Conservation (phyloP, 35 echinoderm and acorn worm genomes). For the Lytechinus pictus region DNA sequence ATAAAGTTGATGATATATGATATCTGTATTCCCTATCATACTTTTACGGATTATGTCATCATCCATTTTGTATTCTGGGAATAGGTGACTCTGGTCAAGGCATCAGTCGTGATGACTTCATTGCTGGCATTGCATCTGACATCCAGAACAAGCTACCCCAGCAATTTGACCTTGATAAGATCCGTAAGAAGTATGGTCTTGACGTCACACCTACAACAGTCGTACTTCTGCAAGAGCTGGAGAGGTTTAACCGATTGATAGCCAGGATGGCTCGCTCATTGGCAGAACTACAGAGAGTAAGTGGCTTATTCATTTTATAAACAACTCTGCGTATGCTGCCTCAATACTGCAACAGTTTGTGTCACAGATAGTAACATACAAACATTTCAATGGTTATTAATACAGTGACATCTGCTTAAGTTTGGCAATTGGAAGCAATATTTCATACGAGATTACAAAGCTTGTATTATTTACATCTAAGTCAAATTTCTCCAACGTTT, state of each 20-base stretch:
- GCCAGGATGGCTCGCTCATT: slow-evolving; percentile 87
- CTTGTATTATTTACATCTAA: too few species aligned
- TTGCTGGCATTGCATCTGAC: slow-evolving; percentile 95
- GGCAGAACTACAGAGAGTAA: slow-evolving; percentile 91
- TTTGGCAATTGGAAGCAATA: too few species aligned
- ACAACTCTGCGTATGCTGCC: too few species aligned
- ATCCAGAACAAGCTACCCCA: slow-evolving; percentile 93
- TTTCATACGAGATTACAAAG: too few species aligned
- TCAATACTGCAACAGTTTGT: too few species aligned
- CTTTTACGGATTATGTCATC: too few species aligned
- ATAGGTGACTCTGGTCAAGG: slow-evolving; percentile 92
- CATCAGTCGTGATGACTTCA: slow-evolving; percentile 98
- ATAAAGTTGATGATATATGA: too few species aligned
- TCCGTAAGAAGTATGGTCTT: slow-evolving; percentile 88
- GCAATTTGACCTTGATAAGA: slow-evolving; percentile 99
- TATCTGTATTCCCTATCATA: too few species aligned
- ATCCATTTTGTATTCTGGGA: background rate
- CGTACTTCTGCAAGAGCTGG: slow-evolving; percentile 93
- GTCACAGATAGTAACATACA: too few species aligned
- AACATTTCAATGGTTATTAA: too few species aligned
- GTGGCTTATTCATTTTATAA: background rate
- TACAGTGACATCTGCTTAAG: too few species aligned
- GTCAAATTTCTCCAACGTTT: too few species aligned
- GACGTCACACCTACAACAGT: slow-evolving; percentile 95
- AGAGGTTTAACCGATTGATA: slow-evolving; percentile 90